Conservation (phyloP, 2,797 vertebrate genomes). For the Zenarchopterus dispar region DNA sequence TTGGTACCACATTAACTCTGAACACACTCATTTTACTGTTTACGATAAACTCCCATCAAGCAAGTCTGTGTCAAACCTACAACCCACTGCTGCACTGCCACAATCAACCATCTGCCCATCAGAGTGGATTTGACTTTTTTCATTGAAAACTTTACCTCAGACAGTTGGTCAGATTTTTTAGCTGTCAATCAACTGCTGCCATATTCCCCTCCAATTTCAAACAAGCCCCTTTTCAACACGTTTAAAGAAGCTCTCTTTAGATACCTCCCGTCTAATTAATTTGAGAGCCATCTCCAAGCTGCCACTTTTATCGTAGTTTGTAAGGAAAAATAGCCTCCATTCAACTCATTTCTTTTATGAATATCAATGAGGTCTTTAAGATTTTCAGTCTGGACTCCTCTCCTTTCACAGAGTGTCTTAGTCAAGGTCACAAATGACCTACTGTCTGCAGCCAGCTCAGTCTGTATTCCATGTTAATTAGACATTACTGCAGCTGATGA, state of each 20-base stretch:
- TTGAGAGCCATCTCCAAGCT: constrained; percentile 6
- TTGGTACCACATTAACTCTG: neutral
- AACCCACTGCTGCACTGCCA: fast-evolving
- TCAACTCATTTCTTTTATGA: constrained; percentile 7
- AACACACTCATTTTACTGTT: too few species aligned
- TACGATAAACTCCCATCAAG: too few species aligned
- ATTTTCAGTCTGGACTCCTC: constrained; percentile 7
- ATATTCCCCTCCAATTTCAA: constrained; percentile 8
- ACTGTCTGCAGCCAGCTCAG: neutral
- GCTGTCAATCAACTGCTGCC: neutral
- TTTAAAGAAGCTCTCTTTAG: neutral
- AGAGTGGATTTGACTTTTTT: neutral
- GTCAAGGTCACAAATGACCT: constrained; percentile 14
- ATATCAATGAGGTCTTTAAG: constrained; percentile 7
- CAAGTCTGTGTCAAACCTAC: neutral
- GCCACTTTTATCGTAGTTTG: neutral
- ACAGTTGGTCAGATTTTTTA: constrained; percentile 11
- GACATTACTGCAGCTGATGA: constrained; percentile 6
- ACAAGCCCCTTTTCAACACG: neutral
- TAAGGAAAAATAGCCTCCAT: neutral
- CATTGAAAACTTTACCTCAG: neutral
- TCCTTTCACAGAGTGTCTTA: constrained; percentile 1
- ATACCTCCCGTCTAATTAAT: constrained; percentile 5
- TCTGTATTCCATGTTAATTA: constrained; percentile 15
- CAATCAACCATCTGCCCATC: neutral